phyloP scores from a whole-genome alignment of 92 coral and sea anemone genomes.

The Ricordea florida region DNA sequence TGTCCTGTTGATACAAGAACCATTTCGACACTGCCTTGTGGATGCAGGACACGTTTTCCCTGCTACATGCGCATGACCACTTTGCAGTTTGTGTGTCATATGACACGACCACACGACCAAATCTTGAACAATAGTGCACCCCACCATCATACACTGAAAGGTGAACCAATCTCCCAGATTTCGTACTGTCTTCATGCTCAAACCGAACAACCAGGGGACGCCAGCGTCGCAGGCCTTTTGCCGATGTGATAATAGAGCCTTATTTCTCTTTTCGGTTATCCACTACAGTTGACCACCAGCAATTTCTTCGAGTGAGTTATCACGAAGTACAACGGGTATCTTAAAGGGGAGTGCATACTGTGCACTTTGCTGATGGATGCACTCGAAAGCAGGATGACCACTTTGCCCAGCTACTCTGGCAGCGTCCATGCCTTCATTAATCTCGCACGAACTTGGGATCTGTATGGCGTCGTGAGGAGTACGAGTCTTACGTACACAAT shows the following conservation, averaged over 20 bases:
- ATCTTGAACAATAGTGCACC: conserved; percentile 31
- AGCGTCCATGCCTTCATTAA: conserved; percentile 40
- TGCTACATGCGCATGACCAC: no score
- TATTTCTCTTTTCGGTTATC: no score
- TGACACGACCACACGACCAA: conserved; percentile 31
- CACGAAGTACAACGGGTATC: no score
- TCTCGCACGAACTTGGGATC: conserved; percentile 23
- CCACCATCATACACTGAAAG: conserved; percentile 36
- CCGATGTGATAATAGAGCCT: no score
- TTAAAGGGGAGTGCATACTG: conserved; percentile 48
- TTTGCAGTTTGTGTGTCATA: no score
- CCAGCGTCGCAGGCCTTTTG: no score
- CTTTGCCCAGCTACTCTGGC: conserved; percentile 31
- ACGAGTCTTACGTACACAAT: conserved; percentile 17
- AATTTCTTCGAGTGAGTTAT: no score
- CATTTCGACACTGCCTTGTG: no score
- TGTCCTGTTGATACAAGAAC: no score
- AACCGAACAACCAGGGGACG: conserved; percentile 24
- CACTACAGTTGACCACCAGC: no score
- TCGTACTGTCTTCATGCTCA: not conserved
- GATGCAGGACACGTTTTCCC: no score
- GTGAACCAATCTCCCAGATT: conserved; percentile 7
- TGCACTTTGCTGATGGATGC: conserved; percentile 43
- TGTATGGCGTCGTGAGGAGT: not conserved
- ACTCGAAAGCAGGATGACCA: conserved; percentile 53